These are phyloP conservation scores for Tenualosa thibaudeaui DNA, from an alignment of 2,797 vertebrate genomes.

Conservation along the genomic window DNA sequence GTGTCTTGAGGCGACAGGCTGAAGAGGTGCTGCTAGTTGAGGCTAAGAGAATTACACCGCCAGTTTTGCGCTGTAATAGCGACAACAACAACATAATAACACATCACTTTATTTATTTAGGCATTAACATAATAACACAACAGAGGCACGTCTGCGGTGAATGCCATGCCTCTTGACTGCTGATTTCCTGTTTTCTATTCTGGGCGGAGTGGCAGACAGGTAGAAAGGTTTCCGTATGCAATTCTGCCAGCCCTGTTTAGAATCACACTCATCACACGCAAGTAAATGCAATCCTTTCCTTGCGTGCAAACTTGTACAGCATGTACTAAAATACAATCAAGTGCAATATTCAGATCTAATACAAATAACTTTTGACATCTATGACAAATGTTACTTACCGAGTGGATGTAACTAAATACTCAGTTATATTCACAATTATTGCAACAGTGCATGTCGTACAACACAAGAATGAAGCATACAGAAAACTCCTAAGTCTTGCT, in stretches of 20 bases:
- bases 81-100: constrained; percentile 8
- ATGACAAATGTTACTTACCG: too few species aligned
- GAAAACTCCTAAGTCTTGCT: too few species aligned
- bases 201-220: too few species aligned
- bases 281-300: neutral
- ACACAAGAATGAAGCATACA: neutral
- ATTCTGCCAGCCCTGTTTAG: neutral
- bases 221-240: neutral
- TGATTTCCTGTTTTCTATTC: neutral
- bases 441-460: too few species aligned
- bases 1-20: neutral
- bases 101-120: constrained; percentile 19
- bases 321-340: neutral
- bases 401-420: too few species aligned
- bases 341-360: neutral
- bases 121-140: constrained; percentile 11
- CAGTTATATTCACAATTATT: too few species aligned
- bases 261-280: neutral
- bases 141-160: neutral
- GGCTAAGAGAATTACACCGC: neutral
- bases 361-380: neutral
- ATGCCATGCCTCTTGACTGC: neutral
- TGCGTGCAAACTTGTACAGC: neutral
- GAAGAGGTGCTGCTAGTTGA: neutral
- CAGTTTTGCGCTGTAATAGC: constrained; percentile 6